phyloP scores from a whole-genome alignment of 2,797 vertebrate genomes.

The Aulostomus chinensis region DNA sequence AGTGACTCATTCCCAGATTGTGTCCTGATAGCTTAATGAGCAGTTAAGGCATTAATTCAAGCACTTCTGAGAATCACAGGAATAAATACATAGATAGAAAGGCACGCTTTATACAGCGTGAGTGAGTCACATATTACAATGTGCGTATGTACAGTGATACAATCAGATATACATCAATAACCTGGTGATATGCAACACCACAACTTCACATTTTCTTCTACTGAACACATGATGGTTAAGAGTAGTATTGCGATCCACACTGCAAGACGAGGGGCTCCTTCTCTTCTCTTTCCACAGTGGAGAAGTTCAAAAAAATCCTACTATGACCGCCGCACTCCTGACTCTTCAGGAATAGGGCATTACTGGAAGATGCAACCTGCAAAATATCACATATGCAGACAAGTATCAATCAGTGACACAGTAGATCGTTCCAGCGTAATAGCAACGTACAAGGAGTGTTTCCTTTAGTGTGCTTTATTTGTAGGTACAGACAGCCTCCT shows the following conservation, averaged over 20 bases:
- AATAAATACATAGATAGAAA: slow-evolving; percentile 1
- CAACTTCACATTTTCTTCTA: slow-evolving; percentile 1
- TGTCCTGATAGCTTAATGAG: no score
- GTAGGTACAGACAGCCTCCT: slow-evolving; percentile 31
- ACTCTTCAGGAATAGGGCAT: slow-evolving; percentile 58
- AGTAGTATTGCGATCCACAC: slow-evolving; percentile 29
- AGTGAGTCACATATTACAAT: no score
- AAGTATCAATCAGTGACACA: no score
- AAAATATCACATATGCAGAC: no score
- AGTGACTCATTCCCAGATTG: slow-evolving; percentile 15
- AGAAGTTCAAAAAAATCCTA: slow-evolving; percentile 34
- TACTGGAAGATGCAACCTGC: slow-evolving; percentile 53
- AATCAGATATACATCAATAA: no score
- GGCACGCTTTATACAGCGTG: not conserved
- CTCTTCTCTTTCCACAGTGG: slow-evolving; percentile 39
- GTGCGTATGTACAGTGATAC: no score
- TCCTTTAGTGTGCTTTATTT: not conserved
- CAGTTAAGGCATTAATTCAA: no score
- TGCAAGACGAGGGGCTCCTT: slow-evolving; percentile 51
- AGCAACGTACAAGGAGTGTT: no score
- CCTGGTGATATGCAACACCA: no score
- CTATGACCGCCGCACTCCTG: slow-evolving; percentile 26
- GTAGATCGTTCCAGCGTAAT: no score
- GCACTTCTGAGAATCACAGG: not conserved
- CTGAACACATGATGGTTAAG: slow-evolving; percentile 4